Evolutionary conservation across 2,113 vertebrate genomes (phyloP).

Genomic region (Crotophaga sulcirostris): DNA sequence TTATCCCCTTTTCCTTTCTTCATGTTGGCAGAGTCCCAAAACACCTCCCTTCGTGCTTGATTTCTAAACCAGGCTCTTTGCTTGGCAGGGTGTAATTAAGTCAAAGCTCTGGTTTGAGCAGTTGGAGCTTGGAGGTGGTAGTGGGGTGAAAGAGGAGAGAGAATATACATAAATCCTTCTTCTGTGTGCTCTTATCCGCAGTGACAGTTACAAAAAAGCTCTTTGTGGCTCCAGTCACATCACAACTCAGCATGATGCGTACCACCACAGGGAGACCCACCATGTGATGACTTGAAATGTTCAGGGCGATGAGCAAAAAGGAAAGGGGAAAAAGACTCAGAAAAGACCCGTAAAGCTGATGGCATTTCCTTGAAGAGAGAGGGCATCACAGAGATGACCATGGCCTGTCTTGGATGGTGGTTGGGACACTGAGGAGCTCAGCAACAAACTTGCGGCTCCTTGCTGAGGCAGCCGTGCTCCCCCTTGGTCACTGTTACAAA

Average conservation of each 20-base stretch:
- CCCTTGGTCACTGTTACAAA: not conserved
- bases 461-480: not conserved
- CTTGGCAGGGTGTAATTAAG: not conserved
- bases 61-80: not conserved
- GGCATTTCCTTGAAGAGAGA: not conserved
- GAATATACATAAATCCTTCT: not conserved
- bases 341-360: not conserved
- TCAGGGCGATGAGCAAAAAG: not conserved
- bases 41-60: not conserved
- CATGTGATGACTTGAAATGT: not conserved
- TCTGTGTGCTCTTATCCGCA: not conserved
- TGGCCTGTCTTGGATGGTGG: not conserved
- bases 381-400: not conserved
- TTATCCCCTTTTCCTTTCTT: not conserved
- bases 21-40: not conserved
- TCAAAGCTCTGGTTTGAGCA: not conserved
- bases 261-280: not conserved
- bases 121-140: not conserved
- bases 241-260: not conserved
- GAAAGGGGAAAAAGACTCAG: not conserved
- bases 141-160: not conserved
- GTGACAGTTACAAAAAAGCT: slow-evolving; percentile 22
- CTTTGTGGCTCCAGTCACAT: slow-evolving; percentile 7
- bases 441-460: not conserved
- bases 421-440: not conserved